Conservation (phyloP, 1,140 invertebrate species). For the Drosophila setifemur region DNA sequence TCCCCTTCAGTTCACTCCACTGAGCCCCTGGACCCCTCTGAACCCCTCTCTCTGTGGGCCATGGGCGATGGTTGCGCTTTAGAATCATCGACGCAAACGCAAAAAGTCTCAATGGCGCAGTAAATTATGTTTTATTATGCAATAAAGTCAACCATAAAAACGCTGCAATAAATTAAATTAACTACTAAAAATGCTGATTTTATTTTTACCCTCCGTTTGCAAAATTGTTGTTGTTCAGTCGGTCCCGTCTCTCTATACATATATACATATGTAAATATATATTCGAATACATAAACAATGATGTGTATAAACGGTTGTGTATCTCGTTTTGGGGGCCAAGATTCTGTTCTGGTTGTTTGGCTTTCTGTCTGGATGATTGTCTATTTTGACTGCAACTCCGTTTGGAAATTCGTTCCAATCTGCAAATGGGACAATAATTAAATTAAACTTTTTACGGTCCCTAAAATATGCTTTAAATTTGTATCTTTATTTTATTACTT, state of each 20-base stretch:
- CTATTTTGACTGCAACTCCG: no score
- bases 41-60: constrained; percentile 16
- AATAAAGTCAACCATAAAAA: constrained; percentile 83
- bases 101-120: constrained; percentile 82
- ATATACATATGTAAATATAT: constrained; percentile 1
- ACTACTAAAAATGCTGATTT: constrained; percentile 82
- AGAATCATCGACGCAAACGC: constrained; percentile 78
- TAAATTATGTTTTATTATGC: constrained; percentile 83
- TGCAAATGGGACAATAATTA: no score
- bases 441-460: no score
- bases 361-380: background rate
- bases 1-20: constrained; percentile 4
- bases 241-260: background rate
- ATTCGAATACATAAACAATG: constrained; percentile 35
- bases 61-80: constrained; percentile 69
- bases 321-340: constrained; percentile 8
- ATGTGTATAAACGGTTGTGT: constrained; percentile 12
- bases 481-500: background rate
- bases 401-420: no score
- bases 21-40: no score
- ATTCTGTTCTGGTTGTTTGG: constrained; percentile 8
- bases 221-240: constrained; percentile 29
- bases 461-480: background rate
- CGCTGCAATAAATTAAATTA: constrained; percentile 83
- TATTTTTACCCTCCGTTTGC: constrained; percentile 68